phyloP scores from a whole-genome alignment of 2,888 invertebrate species.

The Sphaerophoria rueppellii region DNA sequence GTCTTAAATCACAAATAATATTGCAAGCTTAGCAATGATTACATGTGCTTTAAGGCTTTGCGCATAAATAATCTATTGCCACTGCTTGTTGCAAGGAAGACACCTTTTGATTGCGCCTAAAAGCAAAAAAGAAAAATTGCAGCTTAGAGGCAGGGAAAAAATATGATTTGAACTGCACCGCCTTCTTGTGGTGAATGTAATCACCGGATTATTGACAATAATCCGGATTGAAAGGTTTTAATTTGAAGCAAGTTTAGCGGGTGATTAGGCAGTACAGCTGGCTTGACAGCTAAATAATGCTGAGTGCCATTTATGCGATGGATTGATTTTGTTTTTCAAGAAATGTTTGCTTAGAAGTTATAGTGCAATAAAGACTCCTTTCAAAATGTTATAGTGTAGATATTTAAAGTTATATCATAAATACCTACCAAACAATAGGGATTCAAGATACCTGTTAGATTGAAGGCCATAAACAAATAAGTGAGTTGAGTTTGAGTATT shows the following conservation, averaged over 20 bases:
- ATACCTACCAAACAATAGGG: no score
- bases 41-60: constrained; percentile 62
- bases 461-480: no score
- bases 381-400: no score
- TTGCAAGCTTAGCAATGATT: constrained; percentile 69
- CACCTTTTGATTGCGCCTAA: constrained; percentile 50
- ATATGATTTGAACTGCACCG: constrained; percentile 61
- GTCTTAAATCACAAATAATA: constrained; percentile 68
- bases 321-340: no score
- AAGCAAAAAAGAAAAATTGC: constrained; percentile 17
- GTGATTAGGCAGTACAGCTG: no score
- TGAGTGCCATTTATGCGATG: no score
- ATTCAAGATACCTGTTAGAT: no score
- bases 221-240: constrained; percentile 57
- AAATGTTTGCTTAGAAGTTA: no score
- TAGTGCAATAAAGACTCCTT: no score
- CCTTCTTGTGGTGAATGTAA: constrained; percentile 11
- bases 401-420: no score
- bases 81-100: constrained; percentile 47
- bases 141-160: constrained; percentile 15
- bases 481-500: no score
- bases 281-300: no score
- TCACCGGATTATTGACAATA: constrained; percentile 59
- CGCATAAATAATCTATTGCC: constrained; percentile 65
- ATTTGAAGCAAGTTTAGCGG: constrained; percentile 20